These are phyloP conservation scores for Pheosia tremula DNA, from an alignment of 2,888 invertebrate genomes.

Conservation along the genomic window DNA sequence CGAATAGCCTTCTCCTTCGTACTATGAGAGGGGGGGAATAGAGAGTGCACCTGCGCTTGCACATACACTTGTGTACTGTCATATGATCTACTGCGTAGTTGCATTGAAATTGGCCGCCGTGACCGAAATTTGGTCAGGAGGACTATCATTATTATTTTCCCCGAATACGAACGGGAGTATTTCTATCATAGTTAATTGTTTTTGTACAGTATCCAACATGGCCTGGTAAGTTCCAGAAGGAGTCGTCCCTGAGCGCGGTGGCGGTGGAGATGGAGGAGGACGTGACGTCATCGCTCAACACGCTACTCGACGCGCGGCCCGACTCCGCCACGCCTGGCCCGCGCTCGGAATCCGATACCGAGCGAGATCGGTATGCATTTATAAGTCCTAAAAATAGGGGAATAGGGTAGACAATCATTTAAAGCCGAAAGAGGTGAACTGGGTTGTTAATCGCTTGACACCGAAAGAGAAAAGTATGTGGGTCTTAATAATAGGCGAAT, in stretches of 20 bases:
- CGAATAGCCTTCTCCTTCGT: no score
- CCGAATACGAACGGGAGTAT: no score
- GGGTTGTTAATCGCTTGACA: no score
- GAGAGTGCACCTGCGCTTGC: no score
- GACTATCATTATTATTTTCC: no score
- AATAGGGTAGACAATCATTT: background rate
- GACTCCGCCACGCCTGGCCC: constrained; percentile 79
- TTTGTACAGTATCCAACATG: constrained; percentile 29
- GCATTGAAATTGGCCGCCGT: no score
- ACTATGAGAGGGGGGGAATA: no score
- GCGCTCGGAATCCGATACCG: constrained; percentile 62
- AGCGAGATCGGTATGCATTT: constrained; percentile 64
- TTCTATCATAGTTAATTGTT: background rate
- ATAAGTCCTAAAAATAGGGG: background rate
- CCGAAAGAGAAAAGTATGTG: no score
- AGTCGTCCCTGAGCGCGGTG: constrained; percentile 91
- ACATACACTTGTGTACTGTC: no score
- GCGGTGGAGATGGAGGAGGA: constrained; percentile 97
- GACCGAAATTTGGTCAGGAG: no score
- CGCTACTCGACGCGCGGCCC: constrained; percentile 91
- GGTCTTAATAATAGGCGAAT: background rate
- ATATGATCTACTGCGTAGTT: no score
- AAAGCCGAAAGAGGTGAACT: no score
- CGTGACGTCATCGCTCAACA: constrained; percentile 96
- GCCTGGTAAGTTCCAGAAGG: constrained; percentile 86